phyloP scores from a whole-genome alignment of 2,113 vertebrate species.

The Prinia subflava region DNA sequence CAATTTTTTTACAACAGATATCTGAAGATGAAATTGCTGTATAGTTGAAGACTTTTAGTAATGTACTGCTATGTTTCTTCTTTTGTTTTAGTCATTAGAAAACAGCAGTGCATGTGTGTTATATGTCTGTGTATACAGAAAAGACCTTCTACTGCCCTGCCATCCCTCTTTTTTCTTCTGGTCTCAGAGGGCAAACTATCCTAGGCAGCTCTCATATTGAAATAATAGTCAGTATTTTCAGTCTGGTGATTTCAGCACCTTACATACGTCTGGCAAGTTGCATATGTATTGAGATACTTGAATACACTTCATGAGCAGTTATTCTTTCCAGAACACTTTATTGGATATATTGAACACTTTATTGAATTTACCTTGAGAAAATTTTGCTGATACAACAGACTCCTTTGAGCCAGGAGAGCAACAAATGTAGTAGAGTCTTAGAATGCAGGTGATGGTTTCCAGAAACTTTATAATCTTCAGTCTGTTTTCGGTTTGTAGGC shows the following conservation, averaged over 20 bases:
- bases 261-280: background rate
- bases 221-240: background rate
- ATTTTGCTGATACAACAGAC: background rate
- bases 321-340: background rate
- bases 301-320: background rate
- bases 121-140: background rate
- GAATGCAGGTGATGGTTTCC: background rate
- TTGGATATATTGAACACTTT: too few species aligned
- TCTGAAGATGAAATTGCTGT: background rate
- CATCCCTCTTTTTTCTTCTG: background rate
- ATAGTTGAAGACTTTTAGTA: background rate
- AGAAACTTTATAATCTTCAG: background rate
- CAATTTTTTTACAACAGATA: background rate
- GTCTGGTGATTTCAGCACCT: background rate
- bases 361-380: background rate
- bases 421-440: background rate
- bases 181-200: background rate
- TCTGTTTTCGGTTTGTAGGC: background rate
- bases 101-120: background rate
- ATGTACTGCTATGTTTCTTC: background rate
- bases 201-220: background rate
- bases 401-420: background rate
- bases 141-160: background rate
- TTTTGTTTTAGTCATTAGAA: background rate
- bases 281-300: background rate